phyloP scores from a whole-genome alignment of 2,888 invertebrate species.

The Matsumyia berberina region DNA sequence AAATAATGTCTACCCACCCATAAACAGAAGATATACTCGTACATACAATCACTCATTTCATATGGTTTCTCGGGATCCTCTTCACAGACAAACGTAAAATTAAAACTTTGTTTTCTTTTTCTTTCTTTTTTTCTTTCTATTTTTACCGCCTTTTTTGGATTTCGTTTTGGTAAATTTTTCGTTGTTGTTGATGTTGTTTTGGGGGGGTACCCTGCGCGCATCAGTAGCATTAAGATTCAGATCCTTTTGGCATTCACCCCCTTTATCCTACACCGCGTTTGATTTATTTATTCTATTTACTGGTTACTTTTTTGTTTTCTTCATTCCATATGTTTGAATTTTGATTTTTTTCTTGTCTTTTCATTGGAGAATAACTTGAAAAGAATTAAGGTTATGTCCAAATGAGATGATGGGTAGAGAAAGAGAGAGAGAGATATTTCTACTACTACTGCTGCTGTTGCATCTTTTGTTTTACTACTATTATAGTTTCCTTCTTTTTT shows the following conservation, averaged over 20 bases:
- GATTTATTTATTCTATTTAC: conserved; percentile 33
- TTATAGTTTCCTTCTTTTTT: conserved; percentile 8
- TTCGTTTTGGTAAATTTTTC: conserved; percentile 32
- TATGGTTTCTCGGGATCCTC: conserved; percentile 28
- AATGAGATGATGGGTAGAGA: conserved; percentile 65
- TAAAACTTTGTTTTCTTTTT: conserved; percentile 66
- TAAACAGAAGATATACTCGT: conserved; percentile 49
- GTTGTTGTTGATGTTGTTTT: conserved; percentile 17
- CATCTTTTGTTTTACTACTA: conserved; percentile 54
- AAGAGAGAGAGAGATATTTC: conserved; percentile 25
- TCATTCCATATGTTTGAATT: conserved; percentile 68
- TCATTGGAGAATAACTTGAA: conserved; percentile 56
- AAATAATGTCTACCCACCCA: conserved; percentile 50
- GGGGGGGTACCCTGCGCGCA: conserved; percentile 19
- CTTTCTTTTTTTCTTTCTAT: conserved; percentile 32
- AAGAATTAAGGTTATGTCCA: conserved; percentile 72
- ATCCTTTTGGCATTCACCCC: conserved; percentile 72
- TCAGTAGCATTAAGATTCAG: conserved; percentile 33
- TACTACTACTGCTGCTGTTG: conserved; percentile 15
- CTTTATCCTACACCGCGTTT: conserved; percentile 61
- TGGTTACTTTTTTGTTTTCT: conserved; percentile 9
- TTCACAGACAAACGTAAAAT: conserved; percentile 74
- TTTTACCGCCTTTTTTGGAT: conserved; percentile 65
- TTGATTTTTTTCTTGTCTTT: conserved; percentile 47
- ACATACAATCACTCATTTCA: conserved; percentile 56